Base-by-base conservation (phyloP, 2,888 invertebrate species). In the Parascotia fuliginaria region DNA sequence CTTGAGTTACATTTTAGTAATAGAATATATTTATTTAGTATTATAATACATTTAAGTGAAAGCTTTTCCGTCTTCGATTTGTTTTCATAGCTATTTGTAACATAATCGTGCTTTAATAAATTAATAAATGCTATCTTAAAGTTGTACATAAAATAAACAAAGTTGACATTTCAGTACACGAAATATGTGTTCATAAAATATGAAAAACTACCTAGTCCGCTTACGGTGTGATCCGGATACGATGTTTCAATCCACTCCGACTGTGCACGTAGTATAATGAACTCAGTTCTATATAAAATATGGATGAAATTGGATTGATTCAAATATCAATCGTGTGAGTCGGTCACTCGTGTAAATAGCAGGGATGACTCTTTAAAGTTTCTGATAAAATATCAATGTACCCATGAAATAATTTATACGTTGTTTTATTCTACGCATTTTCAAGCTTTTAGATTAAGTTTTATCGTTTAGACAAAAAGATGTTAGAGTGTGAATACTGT, bases 181-280 rank as follows among this genome's bases (percentile, higher is more conserved):
- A 58, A 42, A 55, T 50, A 55, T 33, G 54, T 61, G 55, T 65
- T 70, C 72, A 71, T 77, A 70, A 75, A 79, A 75, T 77, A 79
- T 75, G 74, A 68, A 78, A 65, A 72, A 70, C 63, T 70, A 74
- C 73, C 72, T 75, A 75, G 70, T 73, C 65, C 66, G 63, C 72
- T 75, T 72, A 76, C 69, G 72, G 73, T 68, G 64, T 68, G 73
- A 73, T 73, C 73, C 64, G 60, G 58, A 60, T 65, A 66, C 65
- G 67, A 73, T 76, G 73, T 67, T 73, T 71, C 75, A 76, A 79
- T 77, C 73, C 70, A 75, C 66, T 73, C 65, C 49, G 55, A 58
- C 38, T 52, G 46, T 53, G 45, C 45, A 36, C 57, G 51, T 55
- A 49, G 65, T 56, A 78, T 72, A 75, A 70, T 77, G 65, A 67